A percentile compares a stretch with the other conserved stretches of the same genome.
Evolutionary conservation across 2,113 vertebrate genomes (phyloP).

Genomic region (Canis aureus): DNA sequence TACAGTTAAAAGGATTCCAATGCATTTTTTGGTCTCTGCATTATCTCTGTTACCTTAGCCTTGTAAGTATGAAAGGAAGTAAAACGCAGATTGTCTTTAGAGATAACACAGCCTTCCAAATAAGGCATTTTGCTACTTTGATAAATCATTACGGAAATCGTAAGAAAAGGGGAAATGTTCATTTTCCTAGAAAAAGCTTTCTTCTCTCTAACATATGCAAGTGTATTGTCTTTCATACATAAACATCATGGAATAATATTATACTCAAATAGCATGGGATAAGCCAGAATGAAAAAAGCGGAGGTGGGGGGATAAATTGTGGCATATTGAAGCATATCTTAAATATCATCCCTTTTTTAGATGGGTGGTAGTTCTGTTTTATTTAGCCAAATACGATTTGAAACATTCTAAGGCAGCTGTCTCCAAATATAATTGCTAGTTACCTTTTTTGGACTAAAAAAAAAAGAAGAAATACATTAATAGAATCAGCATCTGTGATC

Average conservation of each 20-base stretch:
- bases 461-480: constrained; percentile 44
- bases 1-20: constrained; percentile 25
- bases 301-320: not conserved
- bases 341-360: not conserved
- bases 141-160: constrained; percentile 50
- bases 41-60: not conserved
- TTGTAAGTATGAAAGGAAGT: constrained; percentile 15
- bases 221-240: constrained; percentile 57
- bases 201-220: not conserved
- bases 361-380: constrained; percentile 16
- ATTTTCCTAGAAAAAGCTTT: constrained; percentile 46
- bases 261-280: not conserved
- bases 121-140: constrained; percentile 48
- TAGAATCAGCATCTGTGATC: constrained; percentile 1
- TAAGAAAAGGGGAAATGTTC: not conserved
- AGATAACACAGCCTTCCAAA: not conserved
- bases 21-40: not conserved
- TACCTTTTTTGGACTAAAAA: not conserved
- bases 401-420: constrained; percentile 58
- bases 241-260: constrained; percentile 39
- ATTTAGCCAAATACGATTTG: constrained; percentile 52
- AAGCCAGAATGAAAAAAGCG: not conserved
- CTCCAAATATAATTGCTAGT: constrained; percentile 44
- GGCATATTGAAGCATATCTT: not conserved
- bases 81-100: constrained; percentile 40